Evolutionary conservation across 2,888 invertebrate genomes (phyloP).

Genomic region (Lithodes maja): DNA sequence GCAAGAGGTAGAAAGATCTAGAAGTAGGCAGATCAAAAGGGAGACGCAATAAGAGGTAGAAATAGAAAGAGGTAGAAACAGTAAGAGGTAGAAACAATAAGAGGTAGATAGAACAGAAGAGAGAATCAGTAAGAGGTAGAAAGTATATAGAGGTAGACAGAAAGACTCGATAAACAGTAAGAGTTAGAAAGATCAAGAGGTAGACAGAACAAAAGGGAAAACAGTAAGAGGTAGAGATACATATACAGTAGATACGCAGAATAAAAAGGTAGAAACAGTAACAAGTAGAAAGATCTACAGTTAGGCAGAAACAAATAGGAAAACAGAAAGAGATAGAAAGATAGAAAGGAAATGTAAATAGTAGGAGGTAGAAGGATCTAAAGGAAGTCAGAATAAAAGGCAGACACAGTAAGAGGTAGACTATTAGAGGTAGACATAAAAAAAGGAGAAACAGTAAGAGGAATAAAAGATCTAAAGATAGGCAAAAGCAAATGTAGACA

Average conservation of each 20-base stretch:
- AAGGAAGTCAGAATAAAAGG: neutral
- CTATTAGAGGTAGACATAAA: too few species aligned
- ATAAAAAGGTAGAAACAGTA: neutral
- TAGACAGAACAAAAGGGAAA: neutral
- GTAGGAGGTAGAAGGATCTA: too few species aligned
- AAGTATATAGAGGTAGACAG: neutral
- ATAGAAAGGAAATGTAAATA: neutral
- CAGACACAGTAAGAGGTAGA: neutral
- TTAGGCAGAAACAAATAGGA: neutral
- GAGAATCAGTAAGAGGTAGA: neutral
- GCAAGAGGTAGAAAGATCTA: neutral
- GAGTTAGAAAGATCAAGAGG: neutral
- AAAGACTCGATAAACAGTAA: neutral
- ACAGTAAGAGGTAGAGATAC: too few species aligned
- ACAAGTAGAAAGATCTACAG: neutral
- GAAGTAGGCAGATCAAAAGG: neutral
- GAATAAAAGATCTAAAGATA: neutral
- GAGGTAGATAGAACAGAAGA: neutral
- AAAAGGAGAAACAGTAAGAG: neutral
- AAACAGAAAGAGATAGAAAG: neutral
- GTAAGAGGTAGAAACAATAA: neutral
- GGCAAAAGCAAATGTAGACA: neutral
- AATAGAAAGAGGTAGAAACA: neutral
- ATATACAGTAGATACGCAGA: neutral
- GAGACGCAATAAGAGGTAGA: neutral